phyloP scores from a whole-genome alignment of 2,113 vertebrate genomes.

The Triplophysa tibetana region DNA sequence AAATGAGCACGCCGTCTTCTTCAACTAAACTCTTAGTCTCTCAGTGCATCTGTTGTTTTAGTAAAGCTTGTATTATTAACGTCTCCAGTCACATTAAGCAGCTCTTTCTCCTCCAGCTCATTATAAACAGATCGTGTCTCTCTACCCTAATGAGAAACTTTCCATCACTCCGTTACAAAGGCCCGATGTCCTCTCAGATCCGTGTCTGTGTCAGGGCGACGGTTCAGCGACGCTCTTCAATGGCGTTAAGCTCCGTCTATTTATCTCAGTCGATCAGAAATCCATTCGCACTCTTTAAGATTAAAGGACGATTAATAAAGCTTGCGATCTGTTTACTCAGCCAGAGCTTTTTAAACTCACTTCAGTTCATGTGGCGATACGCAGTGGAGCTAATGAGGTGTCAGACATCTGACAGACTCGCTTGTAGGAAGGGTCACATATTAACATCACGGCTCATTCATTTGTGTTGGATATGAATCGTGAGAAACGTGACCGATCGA shows the following conservation, averaged over 20 bases:
- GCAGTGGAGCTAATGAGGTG: background rate
- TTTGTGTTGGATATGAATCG: background rate
- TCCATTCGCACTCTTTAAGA: conserved; percentile 31
- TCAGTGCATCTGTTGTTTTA: conserved; percentile 21
- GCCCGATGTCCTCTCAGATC: conserved; percentile 19
- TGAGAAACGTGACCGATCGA: background rate
- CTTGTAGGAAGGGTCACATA: conserved; percentile 4
- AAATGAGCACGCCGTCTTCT: background rate
- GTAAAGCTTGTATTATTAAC: conserved; percentile 6
- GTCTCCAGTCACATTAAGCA: conserved; percentile 20
- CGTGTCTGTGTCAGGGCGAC: background rate
- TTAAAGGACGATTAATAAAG: conserved; percentile 32
- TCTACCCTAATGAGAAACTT: conserved; percentile 12
- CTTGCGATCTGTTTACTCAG: conserved; percentile 41
- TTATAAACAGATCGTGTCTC: conserved; percentile 26
- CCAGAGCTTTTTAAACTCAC: conserved; percentile 30
- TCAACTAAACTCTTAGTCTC: conserved; percentile 11
- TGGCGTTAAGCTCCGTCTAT: conserved; percentile 3
- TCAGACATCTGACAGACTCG: conserved; percentile 3
- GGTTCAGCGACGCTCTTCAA: background rate
- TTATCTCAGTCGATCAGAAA: conserved; percentile 38
- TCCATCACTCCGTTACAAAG: conserved; percentile 8
- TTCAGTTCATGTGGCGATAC: conserved; percentile 3
- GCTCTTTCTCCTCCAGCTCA: conserved; percentile 8
- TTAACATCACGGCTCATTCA: background rate